Evolutionary conservation across 2,797 vertebrate genomes (phyloP), one percentile per base, ranked within the genome.

Genomic region (Sandelia bainsii): DNA sequence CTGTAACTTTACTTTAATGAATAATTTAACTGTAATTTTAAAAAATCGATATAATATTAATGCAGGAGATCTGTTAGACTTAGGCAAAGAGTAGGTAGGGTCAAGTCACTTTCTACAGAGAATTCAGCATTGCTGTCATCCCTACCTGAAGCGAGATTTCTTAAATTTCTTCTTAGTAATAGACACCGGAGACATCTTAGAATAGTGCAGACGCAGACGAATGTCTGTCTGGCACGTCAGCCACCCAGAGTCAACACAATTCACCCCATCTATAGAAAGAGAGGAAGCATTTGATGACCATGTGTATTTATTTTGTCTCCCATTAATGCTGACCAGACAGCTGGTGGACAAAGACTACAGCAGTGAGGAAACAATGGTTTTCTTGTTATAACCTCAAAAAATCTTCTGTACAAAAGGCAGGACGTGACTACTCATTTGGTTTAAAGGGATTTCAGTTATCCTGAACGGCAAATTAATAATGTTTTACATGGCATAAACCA

Each of bases 161-260:
- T 99, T 99, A 84, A 94, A 98, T 91, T 98, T 98, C 90, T 96
- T 99, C 94, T 99, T 99, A 0, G 96, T 96, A 83, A 99, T 98
- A 32, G 96, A 95, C 62, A 99, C 96, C 6, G 98, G 96, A 53
- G 95, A 83, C 87, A 91, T 96, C 85, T 97, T 95, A 58, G 97
- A 99, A 89, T 95, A 95, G 95, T 99, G 98, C 75, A 99, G 94
- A 51, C 98, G 96, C 67, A 99, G 92, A 61, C 98, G 96, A 78
- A 99, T 96, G 93, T 99, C 98, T 70, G 97, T 97, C 88, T 99
- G 98, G 90, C 97, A 97, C 0, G 98, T 99, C 80, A 99, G 95
- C 97, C 98, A 99, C 51, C 98, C 98, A 39, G 94, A 93, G 94
- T 99, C 98, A 72, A 98, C 84, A 87, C 93, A 96, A 67, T 95